Evolutionary conservation across 2,797 vertebrate species (phyloP), one percentile per base, ranked within the genome.

Genomic region (Cossypha heuglini): DNA sequence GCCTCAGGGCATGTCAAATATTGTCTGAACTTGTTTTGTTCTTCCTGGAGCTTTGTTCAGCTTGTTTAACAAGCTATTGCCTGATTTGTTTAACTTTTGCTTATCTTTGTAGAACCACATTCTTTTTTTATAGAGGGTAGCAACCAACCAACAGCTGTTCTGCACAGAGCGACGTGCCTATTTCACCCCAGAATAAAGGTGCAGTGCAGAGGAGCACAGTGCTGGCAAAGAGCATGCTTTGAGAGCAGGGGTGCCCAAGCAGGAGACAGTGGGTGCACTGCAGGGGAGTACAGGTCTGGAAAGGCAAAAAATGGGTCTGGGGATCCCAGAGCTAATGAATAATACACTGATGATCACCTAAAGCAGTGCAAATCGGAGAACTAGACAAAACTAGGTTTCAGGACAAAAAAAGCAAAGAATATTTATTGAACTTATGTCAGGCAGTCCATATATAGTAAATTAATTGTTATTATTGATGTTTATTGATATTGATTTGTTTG

Each of bases 21-120:
- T 46, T 68, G 67, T 86, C 86, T 72, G 58, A 88, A 92, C n/a
- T 84, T 86, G 48, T 62, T 59, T 68, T 58, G 43, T 40, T 75
- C 51, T 75, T 90, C 35, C 63, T 35, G 35, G 35, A 35, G 35
- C 35, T 90, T 77, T 83, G 14, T 75, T 94, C 71, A 68, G 24
- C 28, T 72, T 86, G 20, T 61, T 72, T 64, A 86, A 72, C 75
- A n/a, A 83, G 69, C 54, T 81, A 86, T 13, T 81, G 26, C 66
- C 62, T 46, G 24, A 54, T 88, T 59, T 82, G 31, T 86, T 94
- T 92, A 95, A 83, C 42, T 91, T 86, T 29, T 68, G 29, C 35
- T 80, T 83, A 87, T 78, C 64, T 81, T 77, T 49, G 11, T 43
- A 45, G 71, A 84, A 54, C 13, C 46, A 16, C 49, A 64, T 33